Evolutionary conservation across 2,888 invertebrate species (phyloP).

Genomic region (Morinoia aosen): DNA sequence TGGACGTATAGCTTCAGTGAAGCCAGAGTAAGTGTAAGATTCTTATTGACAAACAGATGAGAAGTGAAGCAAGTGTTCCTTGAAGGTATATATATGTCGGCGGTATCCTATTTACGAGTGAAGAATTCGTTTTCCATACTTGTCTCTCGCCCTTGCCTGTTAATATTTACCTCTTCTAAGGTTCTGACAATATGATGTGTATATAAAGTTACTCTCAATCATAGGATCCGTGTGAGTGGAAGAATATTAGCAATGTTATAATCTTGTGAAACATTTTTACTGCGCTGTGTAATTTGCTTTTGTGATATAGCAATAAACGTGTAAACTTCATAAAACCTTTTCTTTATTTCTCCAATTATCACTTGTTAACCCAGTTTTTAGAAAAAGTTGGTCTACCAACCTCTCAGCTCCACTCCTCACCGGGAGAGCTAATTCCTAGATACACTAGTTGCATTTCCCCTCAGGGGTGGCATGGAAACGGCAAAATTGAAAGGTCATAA

Average conservation of each 20-base stretch:
- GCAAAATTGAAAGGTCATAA: too few species aligned
- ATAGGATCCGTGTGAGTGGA: not conserved
- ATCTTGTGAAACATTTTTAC: constrained; percentile 36
- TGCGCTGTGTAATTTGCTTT: constrained; percentile 42
- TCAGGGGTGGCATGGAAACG: too few species aligned
- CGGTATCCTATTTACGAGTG: not conserved
- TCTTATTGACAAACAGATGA: not conserved
- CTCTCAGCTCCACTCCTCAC: too few species aligned
- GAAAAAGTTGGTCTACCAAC: too few species aligned
- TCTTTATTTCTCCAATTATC: not conserved
- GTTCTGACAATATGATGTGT: constrained; percentile 35
- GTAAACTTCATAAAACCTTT: constrained; percentile 15
- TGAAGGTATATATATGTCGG: not conserved
- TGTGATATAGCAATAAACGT: constrained; percentile 52
- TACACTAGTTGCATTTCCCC: too few species aligned
- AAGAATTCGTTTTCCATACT: not conserved
- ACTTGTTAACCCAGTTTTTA: not conserved
- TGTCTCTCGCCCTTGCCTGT: not conserved
- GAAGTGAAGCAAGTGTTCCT: not conserved
- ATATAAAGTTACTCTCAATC: constrained; percentile 28
- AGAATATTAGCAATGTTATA: constrained; percentile 26
- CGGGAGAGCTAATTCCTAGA: too few species aligned
- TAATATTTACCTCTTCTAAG: not conserved
- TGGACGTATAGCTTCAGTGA: not conserved
- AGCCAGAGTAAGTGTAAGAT: not conserved